Evolutionary conservation across 1,140 invertebrate species (phyloP).

Genomic region (Scaptomyza graminum): DNA sequence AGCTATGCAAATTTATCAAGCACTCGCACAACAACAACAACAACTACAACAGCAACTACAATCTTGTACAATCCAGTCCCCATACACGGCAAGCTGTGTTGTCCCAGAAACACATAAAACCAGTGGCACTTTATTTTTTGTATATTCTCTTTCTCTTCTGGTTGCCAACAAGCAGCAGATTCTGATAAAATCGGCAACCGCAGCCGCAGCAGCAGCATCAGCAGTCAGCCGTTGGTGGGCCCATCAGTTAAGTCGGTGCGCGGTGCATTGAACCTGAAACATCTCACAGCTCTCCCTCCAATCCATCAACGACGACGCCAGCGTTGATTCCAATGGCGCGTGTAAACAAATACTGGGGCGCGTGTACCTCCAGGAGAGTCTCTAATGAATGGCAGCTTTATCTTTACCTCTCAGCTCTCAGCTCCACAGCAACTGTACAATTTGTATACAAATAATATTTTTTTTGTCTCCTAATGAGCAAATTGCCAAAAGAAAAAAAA

Average conservation of each 20-base stretch:
- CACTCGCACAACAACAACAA: constrained; percentile 8
- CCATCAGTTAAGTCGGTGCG: constrained; percentile 32
- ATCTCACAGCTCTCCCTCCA: constrained; percentile 42
- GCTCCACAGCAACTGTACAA: constrained; percentile 46
- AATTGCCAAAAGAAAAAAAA: constrained; percentile 1
- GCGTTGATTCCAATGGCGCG: constrained; percentile 42
- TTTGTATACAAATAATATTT: constrained; percentile 55
- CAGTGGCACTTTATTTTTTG: constrained; percentile 58
- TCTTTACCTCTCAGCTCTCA: constrained; percentile 12
- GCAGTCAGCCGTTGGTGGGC: constrained; percentile 1
- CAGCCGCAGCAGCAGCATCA: background rate
- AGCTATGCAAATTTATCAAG: constrained; percentile 74
- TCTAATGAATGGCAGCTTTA: constrained; percentile 55
- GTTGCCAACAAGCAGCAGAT: constrained; percentile 26
- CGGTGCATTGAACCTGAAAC: constrained; percentile 62
- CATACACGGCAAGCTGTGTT: constrained; percentile 34
- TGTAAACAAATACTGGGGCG: constrained; percentile 39
- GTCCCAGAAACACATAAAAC: constrained; percentile 76
- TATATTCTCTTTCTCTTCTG: too few relatives aligned
- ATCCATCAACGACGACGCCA: constrained; percentile 33
- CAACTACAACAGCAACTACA: background rate
- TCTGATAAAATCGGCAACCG: constrained; percentile 27
- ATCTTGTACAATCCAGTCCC: constrained; percentile 18
- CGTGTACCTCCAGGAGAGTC: constrained; percentile 59
- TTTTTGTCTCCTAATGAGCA: constrained; percentile 33